phyloP scores from a whole-genome alignment of 2,888 invertebrate genomes.

The Drosophila tanythrix region DNA sequence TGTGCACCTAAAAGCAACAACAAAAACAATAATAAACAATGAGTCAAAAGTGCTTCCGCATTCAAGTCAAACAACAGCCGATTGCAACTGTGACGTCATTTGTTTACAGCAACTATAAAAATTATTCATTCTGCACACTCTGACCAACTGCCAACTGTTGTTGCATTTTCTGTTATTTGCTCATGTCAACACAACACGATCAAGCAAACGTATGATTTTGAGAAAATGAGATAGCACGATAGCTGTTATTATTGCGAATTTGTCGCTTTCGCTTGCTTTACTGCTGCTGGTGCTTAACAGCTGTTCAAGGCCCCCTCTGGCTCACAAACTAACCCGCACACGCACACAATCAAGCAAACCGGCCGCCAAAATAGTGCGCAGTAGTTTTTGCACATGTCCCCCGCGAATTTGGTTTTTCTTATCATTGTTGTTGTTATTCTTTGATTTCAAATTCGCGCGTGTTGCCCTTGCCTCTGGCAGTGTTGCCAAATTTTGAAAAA shows the following conservation, averaged over 20 bases:
- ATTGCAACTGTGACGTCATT: conserved; percentile 67
- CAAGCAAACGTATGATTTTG: conserved; percentile 84
- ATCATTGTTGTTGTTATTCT: conserved; percentile 39
- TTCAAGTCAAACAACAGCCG: conserved; percentile 44
- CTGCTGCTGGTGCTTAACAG: conserved; percentile 56
- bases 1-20: conserved; percentile 22
- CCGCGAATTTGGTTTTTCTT: conserved; percentile 46
- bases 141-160: conserved; percentile 36
- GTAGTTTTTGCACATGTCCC: conserved; percentile 36
- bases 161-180: conserved; percentile 26
- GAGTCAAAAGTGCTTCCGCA: conserved; percentile 50
- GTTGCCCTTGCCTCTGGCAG: conserved; percentile 27
- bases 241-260: conserved; percentile 30
- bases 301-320: conserved; percentile 62
- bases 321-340: conserved; percentile 1
- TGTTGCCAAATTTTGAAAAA: background rate
- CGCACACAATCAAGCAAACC: conserved; percentile 28
- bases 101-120: conserved; percentile 60
- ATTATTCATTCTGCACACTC: conserved; percentile 34
- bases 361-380: conserved; percentile 61
- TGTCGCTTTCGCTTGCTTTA: conserved; percentile 19
- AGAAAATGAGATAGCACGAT: conserved; percentile 73
- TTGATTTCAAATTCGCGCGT: conserved; percentile 40
- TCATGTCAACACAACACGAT: conserved; percentile 52
- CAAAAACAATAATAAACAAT: conserved; percentile 6